A percentile compares a stretch with the other conserved stretches of the same genome.
These are phyloP conservation scores for Paragorgia papillata DNA, from an alignment of 92 coral and sea anemone genomes.

Conservation along the genomic window DNA sequence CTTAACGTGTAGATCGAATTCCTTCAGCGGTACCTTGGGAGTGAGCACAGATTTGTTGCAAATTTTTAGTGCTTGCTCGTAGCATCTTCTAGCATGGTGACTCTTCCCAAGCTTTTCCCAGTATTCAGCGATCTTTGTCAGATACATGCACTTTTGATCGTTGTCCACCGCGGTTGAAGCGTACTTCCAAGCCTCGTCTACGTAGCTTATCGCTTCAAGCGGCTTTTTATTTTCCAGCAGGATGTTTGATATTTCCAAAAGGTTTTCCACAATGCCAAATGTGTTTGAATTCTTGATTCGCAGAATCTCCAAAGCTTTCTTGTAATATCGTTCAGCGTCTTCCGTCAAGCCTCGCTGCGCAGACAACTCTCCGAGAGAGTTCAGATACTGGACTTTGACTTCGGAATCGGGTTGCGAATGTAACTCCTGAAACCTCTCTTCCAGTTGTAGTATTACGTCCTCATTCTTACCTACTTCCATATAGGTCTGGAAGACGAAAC, in stretches of 20 bases:
- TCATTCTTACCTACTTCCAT: neutral
- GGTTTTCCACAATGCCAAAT: neutral
- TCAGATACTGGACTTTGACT: constrained; percentile 1
- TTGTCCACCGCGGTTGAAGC: neutral
- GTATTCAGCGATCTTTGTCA: constrained; percentile 1
- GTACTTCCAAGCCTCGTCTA: neutral
- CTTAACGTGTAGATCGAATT: constrained; percentile 10
- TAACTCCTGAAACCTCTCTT: neutral
- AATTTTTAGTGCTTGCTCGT: constrained; percentile 5
- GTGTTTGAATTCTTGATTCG: neutral
- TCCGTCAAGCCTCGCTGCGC: neutral
- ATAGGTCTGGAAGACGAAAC: constrained; percentile 16
- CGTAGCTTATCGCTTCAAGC: constrained; percentile 11
- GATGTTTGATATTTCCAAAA: neutral
- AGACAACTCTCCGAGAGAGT: constrained; percentile 7
- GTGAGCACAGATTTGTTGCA: constrained; percentile 17
- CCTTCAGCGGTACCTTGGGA: neutral
- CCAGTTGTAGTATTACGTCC: constrained; percentile 6
- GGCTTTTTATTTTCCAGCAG: neutral
- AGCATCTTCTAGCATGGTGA: constrained; percentile 1
- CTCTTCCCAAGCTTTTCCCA: neutral
- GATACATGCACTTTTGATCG: neutral
- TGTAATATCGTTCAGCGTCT: constrained; percentile 26
- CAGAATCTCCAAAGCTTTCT: constrained; percentile 6
- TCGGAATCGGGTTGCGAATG: neutral